Conservation (phyloP, 2,888 invertebrate species). For the Cryptus armator region DNA sequence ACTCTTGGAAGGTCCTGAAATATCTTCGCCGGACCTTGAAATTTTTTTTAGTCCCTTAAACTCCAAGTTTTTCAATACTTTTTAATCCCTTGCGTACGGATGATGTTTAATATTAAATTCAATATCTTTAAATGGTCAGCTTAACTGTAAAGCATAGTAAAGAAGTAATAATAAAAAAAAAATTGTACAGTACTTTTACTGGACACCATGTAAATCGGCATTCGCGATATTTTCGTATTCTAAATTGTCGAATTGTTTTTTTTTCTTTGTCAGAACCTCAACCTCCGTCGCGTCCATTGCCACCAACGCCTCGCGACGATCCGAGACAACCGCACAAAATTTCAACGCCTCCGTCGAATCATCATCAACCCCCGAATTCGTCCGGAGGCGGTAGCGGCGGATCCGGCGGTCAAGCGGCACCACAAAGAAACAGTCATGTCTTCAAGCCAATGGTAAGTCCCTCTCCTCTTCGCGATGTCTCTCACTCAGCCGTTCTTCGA, state of each 20-base stretch:
- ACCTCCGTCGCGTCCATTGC: conserved; percentile 92
- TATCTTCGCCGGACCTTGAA: too few relatives aligned
- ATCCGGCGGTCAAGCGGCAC: conserved; percentile 86
- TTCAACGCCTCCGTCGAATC: conserved; percentile 84
- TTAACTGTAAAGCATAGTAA: too few relatives aligned
- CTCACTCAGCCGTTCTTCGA: conserved; percentile 22
- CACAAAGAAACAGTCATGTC: conserved; percentile 93
- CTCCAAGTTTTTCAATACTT: too few relatives aligned
- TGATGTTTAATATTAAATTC: too few relatives aligned
- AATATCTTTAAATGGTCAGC: too few relatives aligned
- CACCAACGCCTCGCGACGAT: conserved; percentile 92
- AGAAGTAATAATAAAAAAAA: too few relatives aligned
- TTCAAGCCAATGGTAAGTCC: conserved; percentile 94
- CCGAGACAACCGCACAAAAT: conserved; percentile 84
- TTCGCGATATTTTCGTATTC: not conserved
- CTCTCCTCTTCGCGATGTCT: conserved; percentile 20
- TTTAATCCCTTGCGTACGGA: too few relatives aligned
- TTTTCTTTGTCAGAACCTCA: conserved; percentile 89
- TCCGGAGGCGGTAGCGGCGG: conserved; percentile 84
- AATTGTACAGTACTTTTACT: too few relatives aligned
- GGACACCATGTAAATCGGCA: not conserved
- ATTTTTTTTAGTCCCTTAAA: too few relatives aligned
- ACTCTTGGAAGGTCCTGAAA: too few relatives aligned
- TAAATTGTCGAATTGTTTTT: conserved; percentile 5
- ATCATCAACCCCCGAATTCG: conserved; percentile 82